These are phyloP conservation scores for Mus minutoides DNA, from an alignment of 2,797 vertebrate genomes.

Conservation along the genomic window DNA sequence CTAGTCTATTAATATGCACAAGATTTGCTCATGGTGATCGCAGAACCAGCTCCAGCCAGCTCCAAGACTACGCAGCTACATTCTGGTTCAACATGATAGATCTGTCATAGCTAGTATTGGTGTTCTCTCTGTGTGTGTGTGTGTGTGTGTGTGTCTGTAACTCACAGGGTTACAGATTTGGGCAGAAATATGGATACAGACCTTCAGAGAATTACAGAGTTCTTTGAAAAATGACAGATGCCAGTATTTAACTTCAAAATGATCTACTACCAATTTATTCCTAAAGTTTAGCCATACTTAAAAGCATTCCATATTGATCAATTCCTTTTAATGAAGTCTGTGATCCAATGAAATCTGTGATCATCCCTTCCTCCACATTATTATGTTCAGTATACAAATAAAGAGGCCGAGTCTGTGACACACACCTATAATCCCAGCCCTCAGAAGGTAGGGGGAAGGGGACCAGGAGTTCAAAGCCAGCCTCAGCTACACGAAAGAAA, in stretches of 20 bases:
- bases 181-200: not conserved
- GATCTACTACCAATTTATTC: conserved; percentile 8
- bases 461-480: not conserved
- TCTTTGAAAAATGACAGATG: conserved; percentile 18
- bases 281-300: conserved; percentile 28
- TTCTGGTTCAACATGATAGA: not conserved
- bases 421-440: not conserved
- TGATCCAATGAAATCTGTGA: not conserved
- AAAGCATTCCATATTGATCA: not conserved
- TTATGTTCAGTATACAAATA: conserved; percentile 6
- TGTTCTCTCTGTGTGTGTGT: not conserved
- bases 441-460: not conserved
- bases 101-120: not conserved
- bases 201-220: not conserved
- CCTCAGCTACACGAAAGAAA: not conserved
- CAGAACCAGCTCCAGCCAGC: not conserved
- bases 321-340: conserved; percentile 13
- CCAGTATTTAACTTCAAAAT: conserved; percentile 5
- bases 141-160: not conserved
- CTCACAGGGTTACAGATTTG: not conserved
- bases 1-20: not conserved
- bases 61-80: not conserved
- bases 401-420: not conserved
- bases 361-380: not conserved
- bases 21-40: not conserved